Evolutionary conservation across 2,797 vertebrate species (phyloP), one percentile per base, ranked within the genome.

Genomic region (Trematomus bernacchii): DNA sequence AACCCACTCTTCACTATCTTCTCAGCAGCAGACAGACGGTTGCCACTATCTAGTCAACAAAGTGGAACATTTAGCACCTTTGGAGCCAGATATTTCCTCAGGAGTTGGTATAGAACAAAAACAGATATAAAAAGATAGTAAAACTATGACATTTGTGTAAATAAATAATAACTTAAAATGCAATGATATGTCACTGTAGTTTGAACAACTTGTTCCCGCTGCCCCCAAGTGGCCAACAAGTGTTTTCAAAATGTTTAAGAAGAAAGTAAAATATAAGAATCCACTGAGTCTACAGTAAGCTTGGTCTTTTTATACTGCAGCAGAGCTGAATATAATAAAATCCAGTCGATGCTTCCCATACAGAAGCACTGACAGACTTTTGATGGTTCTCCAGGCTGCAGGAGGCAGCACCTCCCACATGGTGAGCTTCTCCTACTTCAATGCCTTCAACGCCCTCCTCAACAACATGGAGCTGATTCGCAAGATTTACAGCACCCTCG

Each of bases 351-450:
- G 21, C 30, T 4, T 73, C 46, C 53, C 62, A 11, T 33, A 9
- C 48, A 62, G 27, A 58, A 68, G 50, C 10, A 66, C 30, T 85
- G 76, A 86, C 73, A 65, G 51, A 44, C 3, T 85, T 61, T 76
- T 64, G 57, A 13, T 90, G 3, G 71, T 59, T 75, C 70, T 67
- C 27, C 84, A 99, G 98, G 98, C 95, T 80, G 98, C 97, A 71
- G 98, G 98, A 81, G 97, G 98, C 78, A 96, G 94, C 69, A 97
- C 96, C 85, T 97, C 98, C 71, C 98, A 98, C 93, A 96, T 98
- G 95, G 97, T 99, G 89, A 99, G 98, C 96, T 99, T 99, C 94
- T 99, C 98, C 80, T 99, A 96, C 95, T 99, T 99, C 94, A 99
- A 97, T 83, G 98, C 97, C 71, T 99, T 99, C 94, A 99, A 98